Base-by-base conservation (phyloP, 2,113 vertebrate species). In the Brachirus orientalis region DNA sequence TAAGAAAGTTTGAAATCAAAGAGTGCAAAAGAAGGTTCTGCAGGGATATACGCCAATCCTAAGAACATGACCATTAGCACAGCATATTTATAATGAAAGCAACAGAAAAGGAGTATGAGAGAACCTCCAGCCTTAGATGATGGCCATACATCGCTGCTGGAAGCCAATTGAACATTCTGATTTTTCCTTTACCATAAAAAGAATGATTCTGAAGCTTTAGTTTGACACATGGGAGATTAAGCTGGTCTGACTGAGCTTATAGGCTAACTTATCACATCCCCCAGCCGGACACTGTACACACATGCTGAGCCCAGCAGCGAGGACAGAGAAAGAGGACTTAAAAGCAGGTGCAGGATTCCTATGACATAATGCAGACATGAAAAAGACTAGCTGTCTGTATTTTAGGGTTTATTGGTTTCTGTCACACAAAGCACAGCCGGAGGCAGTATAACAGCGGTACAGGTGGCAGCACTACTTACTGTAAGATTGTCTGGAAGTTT, bases 181-280 rank as follows among this genome's bases (percentile, higher is more conserved):
- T 75, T 82, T 82, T 72, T 69, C 67, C 66, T 36, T 77, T 71
- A 80, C 77, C 77, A 80, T 72, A 77, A 90, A 89, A 84, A 81
- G 82, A 67, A 44, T 46, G 51, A 84, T 86, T 91, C 67, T 75
- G 57, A 80, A 80, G 79, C 84, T 85, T 85, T 72, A 43, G 74
- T 81, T 70, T 80, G 82, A 86, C 86, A 85, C 75, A 80, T 79
- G 52, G 83, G 76, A 86, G 72, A 88, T 86, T 92, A 91, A 89
- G 84, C 77, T 84, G 87, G 85, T 86, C 85, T 89, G 80, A 85
- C 80, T 69, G 80, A 82, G 82, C 74, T 90, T 83, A 55, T 19
- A 77, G 73, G 66, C 67, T 67, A 64, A 87, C 83, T 91, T 92
- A 92, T 92, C 91, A 86, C 79, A 76, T 64, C 60, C 77, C 82